phyloP scores from a whole-genome alignment of 2,113 vertebrate genomes.

The Leptosomus discolor region DNA sequence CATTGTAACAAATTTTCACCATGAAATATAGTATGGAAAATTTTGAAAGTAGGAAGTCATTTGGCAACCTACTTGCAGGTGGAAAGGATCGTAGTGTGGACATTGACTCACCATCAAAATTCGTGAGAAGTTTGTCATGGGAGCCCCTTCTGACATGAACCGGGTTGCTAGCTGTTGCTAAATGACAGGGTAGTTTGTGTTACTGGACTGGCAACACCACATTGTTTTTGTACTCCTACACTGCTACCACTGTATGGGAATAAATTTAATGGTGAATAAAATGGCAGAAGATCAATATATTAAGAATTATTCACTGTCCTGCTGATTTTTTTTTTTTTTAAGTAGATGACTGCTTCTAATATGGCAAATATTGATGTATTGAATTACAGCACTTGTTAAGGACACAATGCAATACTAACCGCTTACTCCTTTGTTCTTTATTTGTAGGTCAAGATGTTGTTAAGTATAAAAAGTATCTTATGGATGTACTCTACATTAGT shows the following conservation, averaged over 20 bases:
- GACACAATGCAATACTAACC: not conserved
- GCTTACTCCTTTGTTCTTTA: conserved; percentile 24
- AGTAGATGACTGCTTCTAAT: not conserved
- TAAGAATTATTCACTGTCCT: not conserved
- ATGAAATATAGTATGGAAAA: not conserved
- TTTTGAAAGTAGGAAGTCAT: not conserved
- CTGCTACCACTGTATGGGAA: not conserved
- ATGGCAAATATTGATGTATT: not conserved
- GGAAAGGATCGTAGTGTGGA: not conserved
- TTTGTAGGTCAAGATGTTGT: conserved; percentile 87
- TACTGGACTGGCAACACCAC: not conserved
- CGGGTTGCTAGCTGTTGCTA: not conserved
- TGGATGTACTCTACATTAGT: conserved; percentile 84
- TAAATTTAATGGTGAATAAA: not conserved
- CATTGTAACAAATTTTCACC: not conserved
- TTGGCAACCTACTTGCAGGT: not conserved
- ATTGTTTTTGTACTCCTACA: not conserved
- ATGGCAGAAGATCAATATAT: not conserved
- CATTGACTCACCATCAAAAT: not conserved
- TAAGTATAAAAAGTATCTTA: conserved; percentile 87
- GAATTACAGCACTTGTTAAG: not conserved
- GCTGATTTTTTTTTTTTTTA: not conserved
- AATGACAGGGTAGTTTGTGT: not conserved
- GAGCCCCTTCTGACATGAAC: not conserved
- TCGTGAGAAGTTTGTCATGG: not conserved